Base-by-base conservation (phyloP, 1,140 invertebrate species). In the Bacillus rossius region DNA sequence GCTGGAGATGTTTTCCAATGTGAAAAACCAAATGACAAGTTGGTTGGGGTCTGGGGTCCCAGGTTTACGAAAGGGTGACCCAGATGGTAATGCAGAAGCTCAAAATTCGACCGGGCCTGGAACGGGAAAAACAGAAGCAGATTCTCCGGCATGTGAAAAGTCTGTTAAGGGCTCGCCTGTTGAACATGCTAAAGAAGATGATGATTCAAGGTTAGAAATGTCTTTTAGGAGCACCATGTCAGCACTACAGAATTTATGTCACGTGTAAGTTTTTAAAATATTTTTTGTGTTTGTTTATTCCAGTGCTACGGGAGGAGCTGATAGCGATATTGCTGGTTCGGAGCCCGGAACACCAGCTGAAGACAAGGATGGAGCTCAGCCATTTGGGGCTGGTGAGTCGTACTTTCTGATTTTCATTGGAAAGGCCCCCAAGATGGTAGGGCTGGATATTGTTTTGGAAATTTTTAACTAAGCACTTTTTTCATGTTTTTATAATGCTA, bases 231-330 rank as follows among this genome's bases (percentile, higher is more conserved):
- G n/a, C n/a, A n/a, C n/a, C n/a, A n/a, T n/a, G n/a, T n/a, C n/a
- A n/a, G n/a, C n/a, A n/a, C n/a, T n/a, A n/a, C n/a, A n/a, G n/a
- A n/a, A n/a, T n/a, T n/a, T n/a, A n/a, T n/a, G n/a, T n/a, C n/a
- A n/a, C n/a, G n/a, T n/a, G n/a, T n/a, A n/a, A n/a, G n/a, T n/a
- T n/a, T n/a, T n/a, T n/a, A n/a, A n/a, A n/a, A n/a, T n/a, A n/a
- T n/a, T n/a, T 34, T 4, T 34, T 34, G 29, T 34, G 29, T 34
- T 34, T 34, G 4, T 59, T 37, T 65, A 49, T 73, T 77, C 62
- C 78, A 92, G 89, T 77, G 89, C 88, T 55, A 93, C 90, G 62
- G 89, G 89, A 47, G 89, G 89, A 57, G 89, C 89, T 16, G 90
- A 93, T 71, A 91, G 88, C 70, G 67, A 69, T 34, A 42, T 53